Percentiles rank a stretch among this genome's conserved stretches.
These are phyloP conservation scores for Philypnodon macrostomus DNA, from an alignment of 2,797 vertebrate genomes.

Conservation along the genomic window DNA sequence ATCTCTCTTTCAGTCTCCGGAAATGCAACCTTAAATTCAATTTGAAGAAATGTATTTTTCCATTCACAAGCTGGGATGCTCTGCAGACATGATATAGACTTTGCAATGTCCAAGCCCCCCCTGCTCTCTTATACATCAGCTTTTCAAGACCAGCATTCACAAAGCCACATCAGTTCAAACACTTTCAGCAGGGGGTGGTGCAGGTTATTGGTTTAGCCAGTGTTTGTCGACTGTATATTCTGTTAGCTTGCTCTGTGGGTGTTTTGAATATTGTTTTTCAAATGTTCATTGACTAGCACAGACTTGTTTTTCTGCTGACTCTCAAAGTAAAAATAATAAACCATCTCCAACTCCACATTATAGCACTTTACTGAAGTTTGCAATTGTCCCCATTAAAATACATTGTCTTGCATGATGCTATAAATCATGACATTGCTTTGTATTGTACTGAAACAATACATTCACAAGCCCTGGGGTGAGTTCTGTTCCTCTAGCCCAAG, in stretches of 20 bases:
- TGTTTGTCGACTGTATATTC: conserved; percentile 1
- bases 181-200: too few relatives aligned
- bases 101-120: not conserved
- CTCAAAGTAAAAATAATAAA: too few relatives aligned
- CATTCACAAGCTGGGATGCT: not conserved
- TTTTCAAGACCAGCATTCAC: not conserved
- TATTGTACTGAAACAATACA: conserved; percentile 61
- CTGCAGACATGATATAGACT: not conserved
- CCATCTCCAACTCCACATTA: too few relatives aligned
- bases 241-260: too few relatives aligned
- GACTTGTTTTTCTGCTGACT: too few relatives aligned
- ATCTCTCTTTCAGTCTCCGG: too few relatives aligned
- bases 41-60: not conserved
- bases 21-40: too few relatives aligned
- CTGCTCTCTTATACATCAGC: not conserved
- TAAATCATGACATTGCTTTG: conserved; percentile 52
- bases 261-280: too few relatives aligned
- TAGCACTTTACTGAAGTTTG: not conserved
- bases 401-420: conserved; percentile 38
- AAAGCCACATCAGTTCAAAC: too few relatives aligned
- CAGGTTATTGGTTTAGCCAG: not conserved
- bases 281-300: too few relatives aligned
- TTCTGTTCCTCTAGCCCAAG: conserved; percentile 48
- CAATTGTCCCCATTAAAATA: not conserved
- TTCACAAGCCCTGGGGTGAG: conserved; percentile 49